Conservation (phyloP, 2,797 vertebrate species). For the Pseudotriccus pelzelni region DNA sequence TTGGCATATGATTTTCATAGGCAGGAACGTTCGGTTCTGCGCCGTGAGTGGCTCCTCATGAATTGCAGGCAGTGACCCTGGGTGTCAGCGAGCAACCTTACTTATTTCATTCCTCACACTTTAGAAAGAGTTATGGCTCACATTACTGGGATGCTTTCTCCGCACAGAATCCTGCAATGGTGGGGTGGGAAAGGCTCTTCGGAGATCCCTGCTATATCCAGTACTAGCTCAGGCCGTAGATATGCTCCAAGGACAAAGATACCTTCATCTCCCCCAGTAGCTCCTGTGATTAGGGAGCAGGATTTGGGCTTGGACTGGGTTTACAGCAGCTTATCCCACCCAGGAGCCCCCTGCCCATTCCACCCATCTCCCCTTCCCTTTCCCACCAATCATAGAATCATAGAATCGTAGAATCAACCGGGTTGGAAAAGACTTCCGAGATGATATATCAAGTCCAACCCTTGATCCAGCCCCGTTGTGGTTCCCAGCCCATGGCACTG, state of each 20-base stretch:
- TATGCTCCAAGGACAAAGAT: not conserved
- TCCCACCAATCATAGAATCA: not conserved
- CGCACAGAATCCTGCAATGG: not conserved
- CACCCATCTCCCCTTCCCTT: not conserved
- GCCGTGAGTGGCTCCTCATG: not conserved
- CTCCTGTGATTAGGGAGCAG: rapidly evolving
- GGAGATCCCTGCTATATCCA: not conserved
- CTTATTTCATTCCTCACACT: not conserved
- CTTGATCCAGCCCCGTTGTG: too few relatives aligned
- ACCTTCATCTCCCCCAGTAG: too few relatives aligned
- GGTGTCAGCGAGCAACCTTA: not conserved
- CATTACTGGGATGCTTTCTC: not conserved
- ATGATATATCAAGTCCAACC: too few relatives aligned
- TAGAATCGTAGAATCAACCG: too few relatives aligned
- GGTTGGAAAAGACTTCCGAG: too few relatives aligned
- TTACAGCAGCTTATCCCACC: not conserved
- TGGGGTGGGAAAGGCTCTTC: not conserved
- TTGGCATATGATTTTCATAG: not conserved
- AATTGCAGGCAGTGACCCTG: not conserved
- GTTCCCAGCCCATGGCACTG: too few relatives aligned
- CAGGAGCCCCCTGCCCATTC: rapidly evolving
- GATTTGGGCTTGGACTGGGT: not conserved
- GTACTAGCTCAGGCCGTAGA: rapidly evolving
- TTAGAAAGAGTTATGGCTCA: not conserved
- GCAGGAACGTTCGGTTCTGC: not conserved